A percentile compares a stretch with the other conserved stretches of the same genome.
Conservation (phyloP, 2,888 invertebrate genomes). For the Melipona beecheii region DNA sequence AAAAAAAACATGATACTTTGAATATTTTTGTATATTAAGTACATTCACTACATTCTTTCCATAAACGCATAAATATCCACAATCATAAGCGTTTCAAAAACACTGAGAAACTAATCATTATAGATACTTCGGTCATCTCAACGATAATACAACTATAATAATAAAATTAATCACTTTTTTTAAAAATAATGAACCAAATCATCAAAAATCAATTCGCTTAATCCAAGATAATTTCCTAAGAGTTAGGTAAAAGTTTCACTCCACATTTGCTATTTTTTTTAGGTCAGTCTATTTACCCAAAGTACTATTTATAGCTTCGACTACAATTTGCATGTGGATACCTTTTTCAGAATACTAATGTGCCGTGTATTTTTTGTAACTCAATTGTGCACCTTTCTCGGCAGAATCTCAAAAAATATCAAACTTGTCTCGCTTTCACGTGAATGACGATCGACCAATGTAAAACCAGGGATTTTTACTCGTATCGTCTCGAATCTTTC, state of each 20-base stretch:
- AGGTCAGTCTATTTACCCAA: constrained; percentile 6
- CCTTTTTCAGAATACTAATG: constrained; percentile 1
- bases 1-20: too few relatives aligned
- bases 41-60: too few relatives aligned
- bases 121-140: too few relatives aligned
- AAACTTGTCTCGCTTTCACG: neutral
- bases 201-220: too few relatives aligned
- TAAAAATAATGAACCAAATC: too few relatives aligned
- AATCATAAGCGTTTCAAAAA: too few relatives aligned
- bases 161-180: too few relatives aligned
- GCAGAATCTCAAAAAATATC: neutral
- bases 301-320: constrained; percentile 1
- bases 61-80: too few relatives aligned
- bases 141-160: too few relatives aligned
- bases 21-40: too few relatives aligned
- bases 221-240: neutral
- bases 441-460: neutral
- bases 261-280: constrained; percentile 12
- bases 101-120: too few relatives aligned
- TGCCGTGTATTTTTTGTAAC: neutral
- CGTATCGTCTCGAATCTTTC: too few relatives aligned
- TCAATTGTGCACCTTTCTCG: constrained; percentile 2
- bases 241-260: neutral
- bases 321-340: constrained; percentile 6
- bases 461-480: neutral